Evolutionary conservation across 2,888 invertebrate genomes (phyloP).

Genomic region (Eristalis arbustorum): DNA sequence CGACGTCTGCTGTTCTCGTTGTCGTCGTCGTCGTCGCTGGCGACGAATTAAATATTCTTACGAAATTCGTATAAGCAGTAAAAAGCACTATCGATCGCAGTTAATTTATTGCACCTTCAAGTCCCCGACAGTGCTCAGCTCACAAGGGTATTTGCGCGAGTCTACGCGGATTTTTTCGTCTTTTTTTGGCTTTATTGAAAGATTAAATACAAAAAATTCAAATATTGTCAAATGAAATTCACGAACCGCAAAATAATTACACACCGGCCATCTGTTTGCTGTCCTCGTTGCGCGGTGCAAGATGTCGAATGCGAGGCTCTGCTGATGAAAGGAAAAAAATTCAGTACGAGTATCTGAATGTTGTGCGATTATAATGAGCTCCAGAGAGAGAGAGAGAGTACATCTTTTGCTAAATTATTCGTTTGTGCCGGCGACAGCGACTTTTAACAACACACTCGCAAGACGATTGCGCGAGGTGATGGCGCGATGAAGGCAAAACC

Average conservation of each 20-base stretch:
- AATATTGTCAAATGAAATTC: constrained; percentile 64
- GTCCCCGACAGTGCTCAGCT: constrained; percentile 16
- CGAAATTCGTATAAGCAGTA: constrained; percentile 24
- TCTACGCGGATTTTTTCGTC: not conserved
- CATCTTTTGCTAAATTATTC: constrained; percentile 54
- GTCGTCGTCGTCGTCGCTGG: constrained; percentile 3
- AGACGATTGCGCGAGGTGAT: not conserved
- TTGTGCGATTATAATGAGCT: constrained; percentile 55
- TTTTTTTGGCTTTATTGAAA: not conserved
- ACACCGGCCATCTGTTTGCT: constrained; percentile 61
- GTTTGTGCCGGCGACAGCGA: constrained; percentile 9
- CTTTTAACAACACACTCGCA: not conserved
- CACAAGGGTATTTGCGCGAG: constrained; percentile 33
- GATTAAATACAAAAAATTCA: constrained; percentile 44
- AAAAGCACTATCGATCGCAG: constrained; percentile 5
- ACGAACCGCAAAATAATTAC: constrained; percentile 63
- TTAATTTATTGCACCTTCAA: constrained; percentile 66
- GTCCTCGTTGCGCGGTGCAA: constrained; percentile 28
- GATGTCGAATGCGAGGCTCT: constrained; percentile 25
- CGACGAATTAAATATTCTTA: constrained; percentile 49
- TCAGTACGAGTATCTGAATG: constrained; percentile 43
- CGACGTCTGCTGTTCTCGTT: not conserved
- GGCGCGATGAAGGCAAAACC: constrained; percentile 29
- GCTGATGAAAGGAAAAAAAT: not conserved
- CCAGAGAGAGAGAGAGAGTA: constrained; percentile 27